A percentile compares a stretch with the other conserved stretches of the same genome.
Evolutionary conservation across 2,888 invertebrate species (phyloP).

Genomic region (Conistra vaccinii): DNA sequence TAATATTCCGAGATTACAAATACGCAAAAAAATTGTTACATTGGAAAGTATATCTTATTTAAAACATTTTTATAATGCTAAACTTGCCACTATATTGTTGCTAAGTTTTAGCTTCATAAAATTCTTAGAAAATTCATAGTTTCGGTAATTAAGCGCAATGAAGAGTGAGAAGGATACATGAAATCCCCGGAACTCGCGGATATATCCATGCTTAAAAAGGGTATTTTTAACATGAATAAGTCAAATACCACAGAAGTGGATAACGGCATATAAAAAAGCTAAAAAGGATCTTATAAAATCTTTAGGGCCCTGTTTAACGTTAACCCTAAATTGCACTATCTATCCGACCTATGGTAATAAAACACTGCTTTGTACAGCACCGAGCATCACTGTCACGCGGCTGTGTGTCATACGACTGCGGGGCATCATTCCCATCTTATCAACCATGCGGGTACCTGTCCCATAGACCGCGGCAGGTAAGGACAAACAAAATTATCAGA

Average conservation of each 20-base stretch:
- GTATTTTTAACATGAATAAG: background rate
- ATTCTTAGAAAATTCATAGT: background rate
- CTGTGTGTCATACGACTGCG: constrained; percentile 90
- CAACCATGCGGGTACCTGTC: constrained; percentile 86
- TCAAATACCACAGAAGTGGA: too few relatives aligned
- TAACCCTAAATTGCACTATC: constrained; percentile 33
- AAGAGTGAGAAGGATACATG: background rate
- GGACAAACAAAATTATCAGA: constrained; percentile 11
- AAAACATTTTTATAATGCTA: background rate
- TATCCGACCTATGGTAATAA: constrained; percentile 43
- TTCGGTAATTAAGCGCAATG: background rate
- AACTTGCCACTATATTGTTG: background rate
- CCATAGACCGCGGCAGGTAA: constrained; percentile 88
- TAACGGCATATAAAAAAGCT: background rate
- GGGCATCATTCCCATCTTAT: constrained; percentile 83
- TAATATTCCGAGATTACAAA: background rate
- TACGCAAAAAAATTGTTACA: background rate
- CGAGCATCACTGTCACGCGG: constrained; percentile 93
- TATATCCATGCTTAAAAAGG: background rate
- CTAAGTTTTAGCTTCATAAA: background rate
- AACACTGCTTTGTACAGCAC: constrained; percentile 85
- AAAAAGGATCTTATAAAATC: background rate
- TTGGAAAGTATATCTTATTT: background rate
- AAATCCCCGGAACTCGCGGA: background rate
- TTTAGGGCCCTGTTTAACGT: background rate